Evolutionary conservation across 1,140 invertebrate species (phyloP), one percentile per base, ranked within the genome.

Genomic region (Lepidotrigona ventralis): DNA sequence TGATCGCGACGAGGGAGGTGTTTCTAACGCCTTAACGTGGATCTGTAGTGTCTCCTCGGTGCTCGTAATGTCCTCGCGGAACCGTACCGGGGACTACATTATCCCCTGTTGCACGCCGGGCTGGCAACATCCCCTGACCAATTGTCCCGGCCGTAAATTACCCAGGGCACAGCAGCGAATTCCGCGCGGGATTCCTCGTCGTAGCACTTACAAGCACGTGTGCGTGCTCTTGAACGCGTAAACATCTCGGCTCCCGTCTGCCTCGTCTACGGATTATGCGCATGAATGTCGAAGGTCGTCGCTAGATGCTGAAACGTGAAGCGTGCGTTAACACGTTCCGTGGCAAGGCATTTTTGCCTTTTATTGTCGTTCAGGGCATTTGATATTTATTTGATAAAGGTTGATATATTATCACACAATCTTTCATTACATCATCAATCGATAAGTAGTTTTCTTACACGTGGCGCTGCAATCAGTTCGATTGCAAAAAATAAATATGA

Each of bases 111-210:
- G 81, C 86, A 23, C 85, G 64, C 58, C 82, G 66, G 72, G 64
- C 58, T 71, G 71, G 72, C 19, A 56, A 81, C 79, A 66, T n/a
- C 73, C 77, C 56, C 81, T 71, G 85, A 87, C 86, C 86, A 87
- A 87, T 87, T 87, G 86, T 87, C 86, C 69, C 76, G 71, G 81
- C 60, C 78, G 83, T 87, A 87, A 87, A 86, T 86, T 87, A 87
- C 85, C 68, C 68, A 68, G 80, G 86, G 60, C 83, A 46, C 39
- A 8, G 39, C 51, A 66, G 81, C 80, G 80, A 87, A 87, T 87
- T 87, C 85, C 80, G 68, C 26, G 29, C 63, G 54, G 77, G 78
- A 73, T 84, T 76, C 86, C 77, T 73, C 75, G 80, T 87, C 77
- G 81, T 84, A 80, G 85, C 73, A 80, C 85, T 87, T 87, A 77